phyloP scores from a whole-genome alignment of 2,797 vertebrate genomes.

The Ambastaia sidthimunki region DNA sequence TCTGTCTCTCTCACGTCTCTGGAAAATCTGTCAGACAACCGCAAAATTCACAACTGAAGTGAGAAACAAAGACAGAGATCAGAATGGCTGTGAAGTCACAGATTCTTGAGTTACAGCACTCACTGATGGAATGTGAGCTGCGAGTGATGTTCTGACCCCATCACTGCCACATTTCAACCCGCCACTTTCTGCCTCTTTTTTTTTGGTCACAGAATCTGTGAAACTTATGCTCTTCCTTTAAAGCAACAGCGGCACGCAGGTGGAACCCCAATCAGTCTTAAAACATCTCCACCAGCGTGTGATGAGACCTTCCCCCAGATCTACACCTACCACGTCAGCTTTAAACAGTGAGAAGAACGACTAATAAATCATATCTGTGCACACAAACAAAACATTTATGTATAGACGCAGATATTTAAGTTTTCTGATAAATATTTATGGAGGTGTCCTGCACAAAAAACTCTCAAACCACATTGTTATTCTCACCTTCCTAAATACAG shows the following conservation, averaged over 20 bases:
- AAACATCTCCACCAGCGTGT: conserved; percentile 42
- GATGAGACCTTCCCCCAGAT: conserved; percentile 18
- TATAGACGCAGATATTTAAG: no score
- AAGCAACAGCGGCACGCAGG: conserved; percentile 58
- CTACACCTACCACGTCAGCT: background rate
- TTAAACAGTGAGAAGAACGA: background rate
- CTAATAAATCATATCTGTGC: background rate
- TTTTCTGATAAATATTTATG: no score
- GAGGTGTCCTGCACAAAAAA: no score
- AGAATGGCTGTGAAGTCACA: conserved; percentile 60
- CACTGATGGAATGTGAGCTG: conserved; percentile 72
- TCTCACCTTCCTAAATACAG: background rate
- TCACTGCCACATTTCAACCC: conserved; percentile 70
- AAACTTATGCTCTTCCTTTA: conserved; percentile 43
- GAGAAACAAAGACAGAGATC: conserved; percentile 61
- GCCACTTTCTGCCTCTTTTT: conserved; percentile 67
- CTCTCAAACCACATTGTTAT: background rate
- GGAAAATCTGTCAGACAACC: conserved; percentile 60
- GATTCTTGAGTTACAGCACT: conserved; percentile 70
- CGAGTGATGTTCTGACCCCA: conserved; percentile 71
- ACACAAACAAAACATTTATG: no score
- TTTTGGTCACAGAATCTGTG: conserved; percentile 68
- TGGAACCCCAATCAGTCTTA: conserved; percentile 57
- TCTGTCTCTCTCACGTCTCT: conserved; percentile 13
- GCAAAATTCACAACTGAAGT: conserved; percentile 68